Evolutionary conservation across 2,888 invertebrate species (phyloP).

Genomic region (Dendrolimus houi): DNA sequence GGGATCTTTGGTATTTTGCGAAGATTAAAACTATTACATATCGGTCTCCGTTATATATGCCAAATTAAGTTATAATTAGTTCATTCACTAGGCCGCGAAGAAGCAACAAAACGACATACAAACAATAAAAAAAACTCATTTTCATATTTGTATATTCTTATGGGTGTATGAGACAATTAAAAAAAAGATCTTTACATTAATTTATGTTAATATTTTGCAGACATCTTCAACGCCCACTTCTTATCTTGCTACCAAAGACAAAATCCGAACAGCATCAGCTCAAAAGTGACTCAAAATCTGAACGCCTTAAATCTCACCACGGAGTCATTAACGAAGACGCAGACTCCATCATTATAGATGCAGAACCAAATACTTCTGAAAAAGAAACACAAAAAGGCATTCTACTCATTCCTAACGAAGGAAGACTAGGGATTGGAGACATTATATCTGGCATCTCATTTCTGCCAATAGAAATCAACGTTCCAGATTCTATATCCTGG

Average conservation of each 20-base stretch:
- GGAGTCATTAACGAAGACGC: slow-evolving; percentile 29
- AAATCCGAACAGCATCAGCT: slow-evolving; percentile 11
- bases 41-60: too few relatives aligned
- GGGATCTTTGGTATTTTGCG: too few relatives aligned
- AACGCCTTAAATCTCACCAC: slow-evolving; percentile 18
- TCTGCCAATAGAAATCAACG: slow-evolving; percentile 79
- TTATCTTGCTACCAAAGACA: slow-evolving; percentile 39
- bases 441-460: slow-evolving; percentile 72
- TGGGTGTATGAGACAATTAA: too few relatives aligned
- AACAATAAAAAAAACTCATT: too few relatives aligned
- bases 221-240: slow-evolving; percentile 29
- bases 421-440: slow-evolving; percentile 48
- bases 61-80: too few relatives aligned
- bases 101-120: too few relatives aligned
- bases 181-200: too few relatives aligned
- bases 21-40: too few relatives aligned
- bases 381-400: slow-evolving; percentile 23
- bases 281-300: slow-evolving; percentile 13
- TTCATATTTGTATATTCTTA: too few relatives aligned
- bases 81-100: too few relatives aligned
- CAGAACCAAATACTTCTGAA: slow-evolving; percentile 19
- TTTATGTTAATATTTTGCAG: slow-evolving; percentile 20
- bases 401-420: slow-evolving; percentile 31
- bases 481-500: slow-evolving; percentile 75
- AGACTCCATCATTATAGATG: slow-evolving; percentile 46